Evolutionary conservation across 2,888 invertebrate genomes (phyloP).

Genomic region (Hanleya hanleyi): DNA sequence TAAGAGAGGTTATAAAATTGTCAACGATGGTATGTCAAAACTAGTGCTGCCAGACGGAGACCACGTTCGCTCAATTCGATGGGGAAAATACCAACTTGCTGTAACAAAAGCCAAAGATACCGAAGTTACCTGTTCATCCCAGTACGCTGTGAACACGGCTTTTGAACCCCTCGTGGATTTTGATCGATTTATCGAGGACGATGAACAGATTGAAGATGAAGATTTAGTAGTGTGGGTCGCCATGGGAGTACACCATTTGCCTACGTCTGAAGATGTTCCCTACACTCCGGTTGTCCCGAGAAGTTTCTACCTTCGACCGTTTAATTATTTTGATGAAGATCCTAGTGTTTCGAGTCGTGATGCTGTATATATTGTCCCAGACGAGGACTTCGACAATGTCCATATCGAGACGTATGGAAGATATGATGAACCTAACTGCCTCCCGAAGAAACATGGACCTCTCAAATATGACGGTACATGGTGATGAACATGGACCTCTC

Average conservation of each 20-base stretch:
- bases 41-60: constrained; percentile 48
- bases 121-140: constrained; percentile 58
- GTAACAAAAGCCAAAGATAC: constrained; percentile 61
- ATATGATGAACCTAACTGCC: no score
- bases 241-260: no score
- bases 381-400: no score
- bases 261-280: constrained; percentile 65
- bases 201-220: constrained; percentile 60
- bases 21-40: constrained; percentile 43
- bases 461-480: no score
- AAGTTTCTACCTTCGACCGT: no score
- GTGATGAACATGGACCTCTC: no score
- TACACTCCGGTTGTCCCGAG: no score
- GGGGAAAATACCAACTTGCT: constrained; percentile 60
- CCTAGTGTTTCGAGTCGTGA: no score
- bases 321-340: no score
- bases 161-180: constrained; percentile 62
- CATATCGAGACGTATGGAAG: no score
- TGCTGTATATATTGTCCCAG: no score
- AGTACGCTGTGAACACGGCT: constrained; percentile 62
- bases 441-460: no score
- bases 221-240: constrained; percentile 69
- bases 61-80: constrained; percentile 50
- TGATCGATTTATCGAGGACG: constrained; percentile 56
- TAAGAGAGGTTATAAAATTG: constrained; percentile 54